Base-by-base conservation (phyloP, 30 jellyfish, hydroid and myxozoan genomes). In the Chrysaora quinquecirrha region DNA sequence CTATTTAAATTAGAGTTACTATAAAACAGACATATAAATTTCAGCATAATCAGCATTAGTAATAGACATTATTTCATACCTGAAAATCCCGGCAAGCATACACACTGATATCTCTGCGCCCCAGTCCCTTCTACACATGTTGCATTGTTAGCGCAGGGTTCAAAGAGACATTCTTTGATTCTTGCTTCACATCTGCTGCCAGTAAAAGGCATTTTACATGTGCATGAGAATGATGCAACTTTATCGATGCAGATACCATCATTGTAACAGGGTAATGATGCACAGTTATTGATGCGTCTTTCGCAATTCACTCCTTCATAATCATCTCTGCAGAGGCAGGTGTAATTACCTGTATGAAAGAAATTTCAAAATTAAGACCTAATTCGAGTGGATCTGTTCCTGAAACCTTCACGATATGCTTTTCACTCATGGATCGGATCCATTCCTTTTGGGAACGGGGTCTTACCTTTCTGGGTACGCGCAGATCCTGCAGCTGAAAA, bases 61-160 rank as follows among this genome's bases (percentile, higher is more conserved):
- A n/a, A n/a, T n/a, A n/a, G n/a, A n/a, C n/a, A n/a, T n/a, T n/a
- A n/a, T n/a, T n/a, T n/a, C n/a, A n/a, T n/a, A 50, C 87, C 87
- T 0, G 87, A 22, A 75, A 49, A 75, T 29, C 87, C 87, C 27
- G 35, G 46, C 1, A 32, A 2, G 30, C 87, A 75, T 14, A 50
- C 61, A 50, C 85, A 75, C 0, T 61, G 30, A 32, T 75, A 75
- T 32, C 73, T 28, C 74, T 65, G 29, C 11, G 63, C 11, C 0
- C 87, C 87, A 23, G 77, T 75, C 48, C 76, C 87, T 34, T 75
- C 76, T 19, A 30, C 20, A 32, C 87, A 84, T 27, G 75, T 62
- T 38, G 87, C 95, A 64, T 84, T 84, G 71, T 84, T 84, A 16
- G 64, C 52, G 77, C 95, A 84, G 30, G 95, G 95, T 11, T 9